phyloP scores from a whole-genome alignment of 2,797 vertebrate species.

The Enteromius anoplus region DNA sequence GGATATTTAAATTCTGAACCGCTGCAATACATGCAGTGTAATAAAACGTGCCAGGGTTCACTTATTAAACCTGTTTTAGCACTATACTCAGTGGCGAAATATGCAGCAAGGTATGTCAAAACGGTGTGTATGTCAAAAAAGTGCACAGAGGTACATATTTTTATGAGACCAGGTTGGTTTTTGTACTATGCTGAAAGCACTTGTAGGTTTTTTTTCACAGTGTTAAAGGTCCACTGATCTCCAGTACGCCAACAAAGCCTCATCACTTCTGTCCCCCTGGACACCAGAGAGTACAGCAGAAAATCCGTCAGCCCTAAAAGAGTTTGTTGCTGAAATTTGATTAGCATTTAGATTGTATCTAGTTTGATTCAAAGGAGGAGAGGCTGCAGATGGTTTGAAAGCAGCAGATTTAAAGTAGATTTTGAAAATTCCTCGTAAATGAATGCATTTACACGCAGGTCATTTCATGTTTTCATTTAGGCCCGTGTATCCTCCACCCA shows the following conservation, averaged over 20 bases:
- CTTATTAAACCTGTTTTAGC: too few relatives aligned
- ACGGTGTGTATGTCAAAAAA: too few relatives aligned
- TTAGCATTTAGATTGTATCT: constrained; percentile 68
- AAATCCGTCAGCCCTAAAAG: constrained; percentile 50
- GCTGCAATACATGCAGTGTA: too few relatives aligned
- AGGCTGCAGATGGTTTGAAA: constrained; percentile 48
- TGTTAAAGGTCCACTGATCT: constrained; percentile 48
- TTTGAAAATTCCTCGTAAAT: constrained; percentile 54
- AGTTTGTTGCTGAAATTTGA: constrained; percentile 58
- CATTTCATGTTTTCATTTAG: constrained; percentile 22
- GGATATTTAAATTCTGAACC: too few relatives aligned
- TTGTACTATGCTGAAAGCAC: not conserved
- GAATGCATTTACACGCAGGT: constrained; percentile 45
- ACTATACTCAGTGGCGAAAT: too few relatives aligned
- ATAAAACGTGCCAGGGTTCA: too few relatives aligned
- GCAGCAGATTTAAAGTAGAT: constrained; percentile 45
- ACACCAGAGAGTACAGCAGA: constrained; percentile 31
- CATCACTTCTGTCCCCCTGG: constrained; percentile 47
- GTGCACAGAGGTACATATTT: too few relatives aligned
- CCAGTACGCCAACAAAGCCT: constrained; percentile 50
- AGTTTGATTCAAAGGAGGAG: constrained; percentile 50
- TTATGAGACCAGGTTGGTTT: too few relatives aligned
- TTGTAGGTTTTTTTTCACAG: not conserved
- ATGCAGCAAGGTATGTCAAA: too few relatives aligned
- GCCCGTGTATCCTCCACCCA: not conserved